Evolutionary conservation across 2,888 invertebrate species (phyloP).

Genomic region (Bedellia somnulentella): DNA sequence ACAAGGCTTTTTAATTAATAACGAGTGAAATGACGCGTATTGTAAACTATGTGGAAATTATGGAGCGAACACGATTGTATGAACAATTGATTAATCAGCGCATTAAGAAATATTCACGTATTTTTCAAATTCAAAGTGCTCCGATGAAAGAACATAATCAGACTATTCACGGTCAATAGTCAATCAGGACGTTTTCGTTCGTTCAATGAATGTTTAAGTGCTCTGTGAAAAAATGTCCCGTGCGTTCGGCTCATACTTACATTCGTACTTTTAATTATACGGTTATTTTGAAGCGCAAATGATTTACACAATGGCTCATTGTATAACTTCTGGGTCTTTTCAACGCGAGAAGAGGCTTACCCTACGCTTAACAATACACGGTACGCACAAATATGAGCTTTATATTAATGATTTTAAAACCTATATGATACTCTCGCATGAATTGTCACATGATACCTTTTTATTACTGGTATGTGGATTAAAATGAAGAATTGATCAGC

Average conservation of each 20-base stretch:
- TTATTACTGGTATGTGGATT: no score
- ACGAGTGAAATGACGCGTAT: no score
- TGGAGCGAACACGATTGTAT: constrained; percentile 11
- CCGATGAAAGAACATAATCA: constrained; percentile 25
- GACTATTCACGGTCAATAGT: constrained; percentile 16
- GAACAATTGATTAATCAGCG: constrained; percentile 22
- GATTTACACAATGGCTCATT: constrained; percentile 27
- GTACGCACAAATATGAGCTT: no score
- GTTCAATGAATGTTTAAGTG: constrained; percentile 14
- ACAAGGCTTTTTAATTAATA: no score
- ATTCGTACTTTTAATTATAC: constrained; percentile 22
- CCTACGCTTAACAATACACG: no score
- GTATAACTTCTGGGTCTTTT: constrained; percentile 10
- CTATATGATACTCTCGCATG: no score
- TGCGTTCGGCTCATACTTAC: constrained; percentile 11
- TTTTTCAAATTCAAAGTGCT: constrained; percentile 13
- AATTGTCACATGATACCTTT: no score
- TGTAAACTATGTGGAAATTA: background rate
- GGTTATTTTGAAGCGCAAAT: constrained; percentile 25
- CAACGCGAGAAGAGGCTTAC: background rate
- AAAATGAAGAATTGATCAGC: constrained; percentile 4
- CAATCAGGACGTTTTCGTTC: constrained; percentile 10
- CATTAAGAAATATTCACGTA: constrained; percentile 17
- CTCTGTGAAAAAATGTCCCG: constrained; percentile 15
- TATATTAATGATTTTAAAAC: no score